Evolutionary conservation across 2,797 vertebrate species (phyloP).

Genomic region (Eurystomus glaucurus): DNA sequence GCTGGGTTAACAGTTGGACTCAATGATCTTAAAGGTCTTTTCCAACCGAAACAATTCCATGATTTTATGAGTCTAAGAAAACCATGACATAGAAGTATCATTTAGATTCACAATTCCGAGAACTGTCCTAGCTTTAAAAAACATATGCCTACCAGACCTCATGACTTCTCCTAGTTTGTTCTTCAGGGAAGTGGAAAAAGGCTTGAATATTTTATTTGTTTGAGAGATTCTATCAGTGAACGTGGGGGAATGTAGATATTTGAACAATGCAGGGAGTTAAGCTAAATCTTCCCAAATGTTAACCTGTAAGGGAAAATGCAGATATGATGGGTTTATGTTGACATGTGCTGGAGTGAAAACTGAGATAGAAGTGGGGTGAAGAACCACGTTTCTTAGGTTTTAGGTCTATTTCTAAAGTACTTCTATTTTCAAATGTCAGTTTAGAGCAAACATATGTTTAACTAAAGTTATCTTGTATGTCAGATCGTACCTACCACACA

Average conservation of each 20-base stretch:
- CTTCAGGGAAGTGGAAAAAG: not conserved
- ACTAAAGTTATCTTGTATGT: not conserved
- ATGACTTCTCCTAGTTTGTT: not conserved
- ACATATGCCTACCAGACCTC: not conserved
- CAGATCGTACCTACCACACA: not conserved
- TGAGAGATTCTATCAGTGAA: not conserved
- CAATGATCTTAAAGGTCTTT: not conserved
- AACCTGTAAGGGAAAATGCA: not conserved
- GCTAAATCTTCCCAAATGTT: not conserved
- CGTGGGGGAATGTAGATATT: not conserved
- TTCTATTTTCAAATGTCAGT: not conserved
- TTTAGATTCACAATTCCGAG: not conserved
- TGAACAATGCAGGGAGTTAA: not conserved
- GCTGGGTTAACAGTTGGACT: not conserved
- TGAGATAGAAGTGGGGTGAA: not conserved
- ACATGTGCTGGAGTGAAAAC: not conserved
- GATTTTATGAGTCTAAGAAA: not conserved
- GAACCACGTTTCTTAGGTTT: not conserved
- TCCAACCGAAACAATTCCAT: not conserved
- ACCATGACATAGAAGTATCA: not conserved
- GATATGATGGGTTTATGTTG: not conserved
- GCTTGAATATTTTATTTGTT: not conserved
- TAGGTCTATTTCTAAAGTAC: not conserved
- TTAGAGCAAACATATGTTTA: not conserved
- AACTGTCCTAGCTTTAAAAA: conserved; percentile 7